Evolutionary conservation across 2,888 invertebrate species (phyloP), one percentile per base, ranked within the genome.

Genomic region (Alcis repandata): DNA sequence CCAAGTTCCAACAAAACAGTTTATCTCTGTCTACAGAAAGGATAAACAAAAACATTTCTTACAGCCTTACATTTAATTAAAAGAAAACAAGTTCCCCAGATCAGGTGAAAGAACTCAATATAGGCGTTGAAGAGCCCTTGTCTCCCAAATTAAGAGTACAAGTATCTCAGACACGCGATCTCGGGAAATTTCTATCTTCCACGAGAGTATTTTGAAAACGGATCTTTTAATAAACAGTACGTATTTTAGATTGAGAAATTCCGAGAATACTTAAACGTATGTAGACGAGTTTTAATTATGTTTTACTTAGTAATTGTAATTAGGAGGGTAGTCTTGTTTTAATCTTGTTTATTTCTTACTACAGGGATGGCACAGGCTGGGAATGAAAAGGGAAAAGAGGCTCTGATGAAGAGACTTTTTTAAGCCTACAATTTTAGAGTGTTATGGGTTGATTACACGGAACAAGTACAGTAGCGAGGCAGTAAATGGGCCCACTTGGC

Each of bases 191-290:
- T 41, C 49, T 53, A 19, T 43, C 52, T 59, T 63, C 52, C 57
- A 13, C 52, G 27, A 54, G 36, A 45, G 57, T 60, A 52, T 59
- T 56, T 54, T 63, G 62, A 45, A 56, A 62, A 45, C 54, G 32
- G 62, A 64, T 54, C 58, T 38, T 13, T 48, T 65, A 60, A 61
- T 63, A 66, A 63, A 68, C 59, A 66, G 52, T 59, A n/a, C n/a
- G n/a, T n/a, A 20, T 45, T 67, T 43, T 10, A 41, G 48, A 57
- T 27, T 32, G 8, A 36, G 36, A 1, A 11, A 32, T 8, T 6
- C 10, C 6, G n/a, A 27, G 27, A 27, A 27, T 27, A 27, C 27
- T 27, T 15, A 17, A 1, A 0, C 15, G n/a, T n/a, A 15, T 2
- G 9, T 8, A 13, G 9, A 1, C 0, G 27, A 48, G 15, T 1